These are phyloP conservation scores for Steinernema hermaphroditum DNA, from an alignment of 2,888 invertebrate species.

Conservation along the genomic window DNA sequence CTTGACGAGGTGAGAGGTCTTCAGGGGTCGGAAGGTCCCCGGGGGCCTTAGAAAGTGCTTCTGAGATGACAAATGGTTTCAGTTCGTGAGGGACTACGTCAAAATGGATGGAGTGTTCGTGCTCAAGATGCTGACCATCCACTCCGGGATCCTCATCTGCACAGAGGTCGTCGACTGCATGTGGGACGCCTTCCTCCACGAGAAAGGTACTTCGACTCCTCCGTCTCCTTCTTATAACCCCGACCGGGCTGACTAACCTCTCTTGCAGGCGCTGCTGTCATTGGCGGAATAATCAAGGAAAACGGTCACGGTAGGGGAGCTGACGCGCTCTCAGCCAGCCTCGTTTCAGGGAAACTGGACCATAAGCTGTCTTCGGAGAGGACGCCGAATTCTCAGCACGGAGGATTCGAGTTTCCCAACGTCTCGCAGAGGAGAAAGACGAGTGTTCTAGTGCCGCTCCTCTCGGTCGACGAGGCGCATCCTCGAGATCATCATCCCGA, in stretches of 20 bases:
- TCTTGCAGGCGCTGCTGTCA: background rate
- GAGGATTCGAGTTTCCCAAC: conserved; percentile 27
- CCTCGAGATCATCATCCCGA: conserved; percentile 30
- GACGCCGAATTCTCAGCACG: background rate
- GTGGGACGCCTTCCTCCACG: conserved; percentile 62
- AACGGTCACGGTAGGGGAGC: conserved; percentile 14
- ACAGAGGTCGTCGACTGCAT: conserved; percentile 60
- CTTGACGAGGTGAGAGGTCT: conserved; percentile 52
- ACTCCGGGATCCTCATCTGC: conserved; percentile 49
- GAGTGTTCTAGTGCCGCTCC: conserved; percentile 59
- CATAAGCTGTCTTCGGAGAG: background rate
- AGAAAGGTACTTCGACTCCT: conserved; percentile 41
- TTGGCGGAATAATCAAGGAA: conserved; percentile 11
- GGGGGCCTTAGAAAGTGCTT: background rate
- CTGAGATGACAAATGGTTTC: background rate
- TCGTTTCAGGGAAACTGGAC: conserved; percentile 16
- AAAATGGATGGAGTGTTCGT: conserved; percentile 66
- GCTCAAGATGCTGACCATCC: conserved; percentile 64
- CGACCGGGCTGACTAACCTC: background rate
- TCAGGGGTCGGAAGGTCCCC: background rate
- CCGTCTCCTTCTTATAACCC: background rate
- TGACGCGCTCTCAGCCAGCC: no score
- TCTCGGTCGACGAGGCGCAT: conserved; percentile 52
- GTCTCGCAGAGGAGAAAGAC: conserved; percentile 47
- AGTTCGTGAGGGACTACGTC: conserved; percentile 61